phyloP scores from a whole-genome alignment of 2,888 invertebrate genomes.

The Sphinx pinastri region DNA sequence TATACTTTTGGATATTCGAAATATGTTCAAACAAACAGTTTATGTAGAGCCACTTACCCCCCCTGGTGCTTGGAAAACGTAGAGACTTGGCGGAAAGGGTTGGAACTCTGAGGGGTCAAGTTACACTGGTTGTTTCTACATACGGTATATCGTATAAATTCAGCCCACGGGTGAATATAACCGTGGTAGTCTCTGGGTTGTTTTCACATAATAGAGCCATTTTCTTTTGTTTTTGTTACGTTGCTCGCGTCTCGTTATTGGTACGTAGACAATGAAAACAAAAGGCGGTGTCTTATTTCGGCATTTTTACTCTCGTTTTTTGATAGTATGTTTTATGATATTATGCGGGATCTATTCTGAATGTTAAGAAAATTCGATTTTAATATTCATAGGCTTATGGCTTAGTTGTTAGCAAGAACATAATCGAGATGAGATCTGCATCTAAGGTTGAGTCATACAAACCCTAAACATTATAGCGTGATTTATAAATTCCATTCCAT shows the following conservation, averaged over 20 bases:
- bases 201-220: constrained; percentile 84
- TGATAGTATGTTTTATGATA: constrained; percentile 58
- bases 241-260: constrained; percentile 74
- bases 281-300: constrained; percentile 78
- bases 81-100: constrained; percentile 33
- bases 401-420: not conserved
- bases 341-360: constrained; percentile 46
- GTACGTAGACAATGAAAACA: constrained; percentile 80
- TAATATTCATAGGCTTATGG: not conserved
- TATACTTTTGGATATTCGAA: constrained; percentile 83
- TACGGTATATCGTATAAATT: constrained; percentile 82
- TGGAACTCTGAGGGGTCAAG: constrained; percentile 50
- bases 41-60: constrained; percentile 45
- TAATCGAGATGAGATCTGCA: too few relatives aligned
- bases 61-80: not conserved
- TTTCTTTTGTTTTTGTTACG: constrained; percentile 83
- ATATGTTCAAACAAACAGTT: constrained; percentile 67
- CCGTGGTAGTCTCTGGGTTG: constrained; percentile 79
- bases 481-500: too few relatives aligned
- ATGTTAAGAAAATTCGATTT: not conserved
- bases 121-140: constrained; percentile 61
- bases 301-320: constrained; percentile 64
- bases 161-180: constrained; percentile 82
- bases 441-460: too few relatives aligned
- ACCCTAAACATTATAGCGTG: too few relatives aligned